Conservation (phyloP, 2,113 vertebrate genomes). For the Eublepharis macularius region DNA sequence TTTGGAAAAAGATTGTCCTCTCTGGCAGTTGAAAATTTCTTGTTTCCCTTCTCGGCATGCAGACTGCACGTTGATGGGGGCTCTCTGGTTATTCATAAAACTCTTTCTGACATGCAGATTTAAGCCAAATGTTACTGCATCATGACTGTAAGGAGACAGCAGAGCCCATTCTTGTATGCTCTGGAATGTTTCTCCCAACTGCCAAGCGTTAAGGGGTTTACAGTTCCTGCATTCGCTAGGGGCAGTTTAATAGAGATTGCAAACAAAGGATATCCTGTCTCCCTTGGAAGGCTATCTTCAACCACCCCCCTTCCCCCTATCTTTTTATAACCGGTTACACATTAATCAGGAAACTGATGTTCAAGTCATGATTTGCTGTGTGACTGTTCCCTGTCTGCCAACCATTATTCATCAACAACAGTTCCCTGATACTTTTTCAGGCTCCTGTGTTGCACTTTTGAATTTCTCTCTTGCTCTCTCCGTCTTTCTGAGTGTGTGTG, state of each 20-base stretch:
- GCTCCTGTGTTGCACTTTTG: neutral
- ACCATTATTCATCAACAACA: neutral
- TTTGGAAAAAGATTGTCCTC: neutral
- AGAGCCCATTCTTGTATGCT: neutral
- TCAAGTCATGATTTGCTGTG: neutral
- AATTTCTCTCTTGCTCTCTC: too few relatives aligned
- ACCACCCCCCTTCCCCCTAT: neutral
- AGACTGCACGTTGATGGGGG: neutral
- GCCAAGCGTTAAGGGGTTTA: conserved; percentile 11
- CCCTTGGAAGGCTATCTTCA: neutral
- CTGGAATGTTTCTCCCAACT: conserved; percentile 9
- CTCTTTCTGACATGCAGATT: neutral
- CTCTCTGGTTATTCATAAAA: conserved; percentile 1
- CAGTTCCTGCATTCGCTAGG: conserved; percentile 2
- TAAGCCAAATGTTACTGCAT: neutral
- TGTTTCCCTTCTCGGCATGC: neutral
- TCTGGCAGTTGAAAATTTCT: neutral
- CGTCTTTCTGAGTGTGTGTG: neutral
- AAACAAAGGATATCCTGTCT: conserved; percentile 38
- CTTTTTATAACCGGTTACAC: conserved; percentile 2
- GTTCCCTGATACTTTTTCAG: neutral
- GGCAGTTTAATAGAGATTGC: conserved; percentile 15
- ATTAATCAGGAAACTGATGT: conserved; percentile 26
- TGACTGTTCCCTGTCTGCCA: neutral
- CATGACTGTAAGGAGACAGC: neutral